Conservation (phyloP, 2,888 invertebrate species). For the Harpalus rubripes region DNA sequence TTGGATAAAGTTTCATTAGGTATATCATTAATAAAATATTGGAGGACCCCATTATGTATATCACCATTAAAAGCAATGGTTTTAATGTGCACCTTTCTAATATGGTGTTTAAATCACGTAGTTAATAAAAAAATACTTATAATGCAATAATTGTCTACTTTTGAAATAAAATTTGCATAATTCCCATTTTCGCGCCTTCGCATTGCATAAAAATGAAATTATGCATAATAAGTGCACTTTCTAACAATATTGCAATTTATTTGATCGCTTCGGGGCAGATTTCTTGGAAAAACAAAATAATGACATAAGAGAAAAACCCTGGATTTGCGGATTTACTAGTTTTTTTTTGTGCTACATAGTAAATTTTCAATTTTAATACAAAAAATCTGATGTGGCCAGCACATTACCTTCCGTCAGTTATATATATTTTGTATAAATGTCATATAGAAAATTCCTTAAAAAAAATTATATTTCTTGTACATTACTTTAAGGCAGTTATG, state of each 20-base stretch:
- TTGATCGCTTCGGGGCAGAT: background rate
- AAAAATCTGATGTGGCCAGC: no score
- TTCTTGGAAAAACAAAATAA: slow-evolving; percentile 34
- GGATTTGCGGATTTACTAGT: no score
- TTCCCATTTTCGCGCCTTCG: slow-evolving; percentile 2
- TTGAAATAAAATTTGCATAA: slow-evolving; percentile 3
- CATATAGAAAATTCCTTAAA: no score
- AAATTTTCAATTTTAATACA: no score
- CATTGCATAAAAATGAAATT: slow-evolving; percentile 18
- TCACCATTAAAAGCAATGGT: background rate
- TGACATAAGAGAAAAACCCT: background rate
- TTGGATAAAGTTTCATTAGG: no score
- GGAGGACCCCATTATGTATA: background rate
- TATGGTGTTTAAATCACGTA: background rate
- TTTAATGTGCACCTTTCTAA: background rate
- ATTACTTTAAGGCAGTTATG: no score
- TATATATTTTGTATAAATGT: no score
- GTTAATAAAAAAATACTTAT: background rate
- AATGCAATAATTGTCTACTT: slow-evolving; percentile 2
- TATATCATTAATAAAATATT: background rate
- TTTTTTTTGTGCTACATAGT: no score
- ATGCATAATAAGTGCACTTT: slow-evolving; percentile 26
- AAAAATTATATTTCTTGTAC: no score
- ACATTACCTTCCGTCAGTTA: no score
- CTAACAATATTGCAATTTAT: background rate